Evolutionary conservation across 1,140 invertebrate species (phyloP), one percentile per base, ranked within the genome.

Genomic region (Cotesia typhae): DNA sequence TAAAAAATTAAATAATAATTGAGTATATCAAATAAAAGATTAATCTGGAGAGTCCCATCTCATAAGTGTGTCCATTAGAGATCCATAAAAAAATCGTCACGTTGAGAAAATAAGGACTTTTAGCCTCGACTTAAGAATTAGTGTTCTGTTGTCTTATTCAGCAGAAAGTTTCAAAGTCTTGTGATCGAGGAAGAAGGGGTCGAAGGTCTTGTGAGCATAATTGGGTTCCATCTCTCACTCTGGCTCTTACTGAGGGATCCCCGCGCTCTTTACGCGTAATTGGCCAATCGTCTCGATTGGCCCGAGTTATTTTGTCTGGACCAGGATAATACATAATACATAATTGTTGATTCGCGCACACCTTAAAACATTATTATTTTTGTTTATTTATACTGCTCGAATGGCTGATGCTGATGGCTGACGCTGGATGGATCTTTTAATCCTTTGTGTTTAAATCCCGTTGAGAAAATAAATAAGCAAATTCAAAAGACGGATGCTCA

Each of bases 221-320:
- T 73, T 73, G 72, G 67, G 67, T 69, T 73, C 59, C 72, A 70
- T 66, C 60, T 73, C 41, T 63, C 71, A 38, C 60, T 41, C 47
- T 53, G 67, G 35, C 38, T 36, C 37, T 65, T 57, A 4, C 35
- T n/a, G 70, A 28, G 28, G 28, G 28, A 28, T 28, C 57, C 60
- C 20, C 67, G 52, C 51, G 38, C 67, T 73, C 72, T 70, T 73
- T 73, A 73, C 67, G 61, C 72, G 61, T 73, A 73, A 73, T 73
- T 73, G 72, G 72, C 72, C 72, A 73, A 73, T 73, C 72, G 72
- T 70, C 72, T 73, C 67, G 67, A 73, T 73, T 65, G 72, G 67
- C 65, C 64, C 72, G 55, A 73, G 67, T 70, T 73, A 65, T 70
- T 67, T 69, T 66, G 66, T 60, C 66, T 61, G 59, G 67, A 55